Percentiles rank a stretch among this genome's conserved stretches.
Conservation (phyloP, 2,888 invertebrate genomes). For the Lasius fuliginosus region DNA sequence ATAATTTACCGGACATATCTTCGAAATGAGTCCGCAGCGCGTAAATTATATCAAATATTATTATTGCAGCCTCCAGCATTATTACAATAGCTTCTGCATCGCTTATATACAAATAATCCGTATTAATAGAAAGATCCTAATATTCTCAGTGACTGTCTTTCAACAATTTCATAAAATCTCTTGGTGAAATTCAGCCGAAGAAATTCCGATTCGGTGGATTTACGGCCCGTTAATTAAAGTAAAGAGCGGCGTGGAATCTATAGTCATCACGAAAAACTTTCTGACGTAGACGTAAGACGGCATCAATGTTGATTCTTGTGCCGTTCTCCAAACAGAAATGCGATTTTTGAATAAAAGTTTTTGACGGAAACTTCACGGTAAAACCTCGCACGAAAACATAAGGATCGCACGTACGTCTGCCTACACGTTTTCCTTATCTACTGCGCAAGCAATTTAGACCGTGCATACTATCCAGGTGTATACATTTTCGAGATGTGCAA, state of each 20-base stretch:
- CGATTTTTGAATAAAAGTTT: constrained; percentile 12
- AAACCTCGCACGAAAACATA: not conserved
- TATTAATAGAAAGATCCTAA: not conserved
- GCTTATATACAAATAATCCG: constrained; percentile 11
- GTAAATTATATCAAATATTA: constrained; percentile 17
- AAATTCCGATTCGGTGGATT: not conserved
- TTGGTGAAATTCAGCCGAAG: not conserved
- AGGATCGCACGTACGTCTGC: constrained; percentile 12
- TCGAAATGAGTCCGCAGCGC: not conserved
- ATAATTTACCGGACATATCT: constrained; percentile 7
- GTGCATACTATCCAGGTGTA: not conserved
- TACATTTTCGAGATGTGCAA: not conserved
- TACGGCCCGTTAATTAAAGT: constrained; percentile 48
- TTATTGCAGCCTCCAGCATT: not conserved
- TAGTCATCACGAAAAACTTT: constrained; percentile 36
- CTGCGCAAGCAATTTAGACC: constrained; percentile 7
- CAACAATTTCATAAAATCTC: not conserved
- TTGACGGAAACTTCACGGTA: not conserved
- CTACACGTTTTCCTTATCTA: constrained; percentile 4
- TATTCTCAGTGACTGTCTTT: constrained; percentile 11
- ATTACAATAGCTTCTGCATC: not conserved
- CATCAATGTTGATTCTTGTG: not conserved
- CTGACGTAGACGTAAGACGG: not conserved
- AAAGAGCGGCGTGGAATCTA: not conserved
- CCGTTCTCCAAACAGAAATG: constrained; percentile 1